These are phyloP conservation scores for Notarius quadriscutis DNA, from an alignment of 2,113 vertebrate species.

Conservation along the genomic window DNA sequence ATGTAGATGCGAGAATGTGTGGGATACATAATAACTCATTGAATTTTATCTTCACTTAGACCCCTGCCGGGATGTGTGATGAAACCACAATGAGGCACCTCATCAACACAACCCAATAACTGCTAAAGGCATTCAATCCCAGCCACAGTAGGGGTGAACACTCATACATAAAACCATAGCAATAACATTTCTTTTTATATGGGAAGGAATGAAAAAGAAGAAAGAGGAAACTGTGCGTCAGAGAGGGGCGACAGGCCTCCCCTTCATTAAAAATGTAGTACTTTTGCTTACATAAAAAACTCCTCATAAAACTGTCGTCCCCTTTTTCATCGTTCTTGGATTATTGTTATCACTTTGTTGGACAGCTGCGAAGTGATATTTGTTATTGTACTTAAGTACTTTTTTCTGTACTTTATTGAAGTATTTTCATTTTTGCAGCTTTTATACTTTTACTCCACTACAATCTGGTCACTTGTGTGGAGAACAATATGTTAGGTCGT, in stretches of 20 bases:
- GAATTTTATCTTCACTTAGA: conserved; percentile 19
- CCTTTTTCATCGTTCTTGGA: not conserved
- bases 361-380: not conserved
- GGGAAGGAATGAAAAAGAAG: not conserved
- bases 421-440: not conserved
- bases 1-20: not conserved
- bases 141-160: conserved; percentile 8
- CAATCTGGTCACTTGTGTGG: not conserved
- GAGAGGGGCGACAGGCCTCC: not conserved
- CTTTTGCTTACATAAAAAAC: not conserved
- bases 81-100: conserved; percentile 27
- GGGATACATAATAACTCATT: not conserved
- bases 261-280: not conserved
- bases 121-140: conserved; percentile 25
- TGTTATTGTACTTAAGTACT: not conserved
- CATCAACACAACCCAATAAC: conserved; percentile 29
- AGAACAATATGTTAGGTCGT: not conserved
- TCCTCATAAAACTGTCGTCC: not conserved
- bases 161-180: not conserved
- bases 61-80: conserved; percentile 17
- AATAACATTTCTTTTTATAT: conserved; percentile 1
- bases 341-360: not conserved
- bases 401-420: not conserved
- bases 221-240: not conserved
- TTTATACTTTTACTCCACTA: not conserved